Evolutionary conservation across 2,888 invertebrate species (phyloP), one percentile per base, ranked within the genome.

Genomic region (Cistogaster globosa): DNA sequence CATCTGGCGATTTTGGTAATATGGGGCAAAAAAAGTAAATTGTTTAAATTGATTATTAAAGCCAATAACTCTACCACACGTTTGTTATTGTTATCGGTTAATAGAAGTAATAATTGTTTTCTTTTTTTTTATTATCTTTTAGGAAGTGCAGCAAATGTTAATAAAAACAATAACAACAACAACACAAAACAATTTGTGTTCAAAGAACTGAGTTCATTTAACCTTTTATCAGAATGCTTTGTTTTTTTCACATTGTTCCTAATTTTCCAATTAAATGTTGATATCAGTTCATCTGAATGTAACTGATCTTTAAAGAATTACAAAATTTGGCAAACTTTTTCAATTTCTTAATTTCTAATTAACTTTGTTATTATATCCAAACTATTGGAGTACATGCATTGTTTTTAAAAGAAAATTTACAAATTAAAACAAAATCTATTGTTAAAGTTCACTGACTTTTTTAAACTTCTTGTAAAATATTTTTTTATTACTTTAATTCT

Each of bases 361-460:
- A 65, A 79, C 38, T 55, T 26, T 4, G n/a, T 38, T 2, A 22
- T 53, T 38, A n/a, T 36, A 7, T 32, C 62, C 2, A 48, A 72
- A 51, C 16, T 22, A 60, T 68, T 77, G 51, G 68, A 68, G 22
- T 60, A 51, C 6, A n/a, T 26, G 22, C 38, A 60, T 8, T 8
- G 38, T 51, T 32, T 32, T 57, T 38, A 57, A 63, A 57, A 65
- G 57, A 71, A 68, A 51, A 57, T 65, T 67, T 53, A 18, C 38
- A 79, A 78, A 18, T 9, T 18, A 65, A 62, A 63, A 76, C 42
- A 38, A 36, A 42, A 20, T 76, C 48, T 67, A 7, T n/a, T 67
- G 12, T n/a, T 42, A 60, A 74, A 74, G 80, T 80, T 80, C 80
- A 80, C 38, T 80, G 80, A 74, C 80, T 80, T 65, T 74, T 58